phyloP scores from a whole-genome alignment of 1,140 invertebrate species.

The Pantala flavescens region DNA sequence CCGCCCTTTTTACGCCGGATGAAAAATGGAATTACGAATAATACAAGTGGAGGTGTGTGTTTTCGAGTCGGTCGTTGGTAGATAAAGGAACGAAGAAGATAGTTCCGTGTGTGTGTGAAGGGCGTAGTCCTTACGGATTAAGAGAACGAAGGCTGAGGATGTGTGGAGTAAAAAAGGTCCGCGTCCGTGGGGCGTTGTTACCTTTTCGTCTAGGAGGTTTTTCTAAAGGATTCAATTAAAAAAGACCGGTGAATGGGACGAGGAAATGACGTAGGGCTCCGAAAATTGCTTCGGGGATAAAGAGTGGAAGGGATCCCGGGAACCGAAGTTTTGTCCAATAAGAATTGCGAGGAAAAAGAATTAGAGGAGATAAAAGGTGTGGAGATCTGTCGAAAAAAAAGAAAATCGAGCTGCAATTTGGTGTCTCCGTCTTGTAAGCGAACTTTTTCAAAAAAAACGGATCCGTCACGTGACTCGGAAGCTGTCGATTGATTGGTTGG shows the following conservation, averaged over 20 bases:
- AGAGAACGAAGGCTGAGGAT: neutral
- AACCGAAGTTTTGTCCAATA: too few species aligned
- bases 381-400: neutral
- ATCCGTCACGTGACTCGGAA: neutral
- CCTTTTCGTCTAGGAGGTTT: neutral
- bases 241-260: neutral
- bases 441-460: neutral
- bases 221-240: constrained; percentile 4
- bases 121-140: neutral
- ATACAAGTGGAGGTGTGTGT: neutral
- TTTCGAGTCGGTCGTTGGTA: neutral
- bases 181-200: neutral
- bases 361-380: too few species aligned
- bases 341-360: too few species aligned
- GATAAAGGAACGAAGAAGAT: too few species aligned
- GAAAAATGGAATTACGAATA: neutral
- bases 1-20: neutral
- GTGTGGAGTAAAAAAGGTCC: neutral
- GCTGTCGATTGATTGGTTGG: neutral
- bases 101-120: neutral
- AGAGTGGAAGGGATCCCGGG: too few species aligned
- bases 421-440: neutral
- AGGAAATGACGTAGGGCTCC: neutral
- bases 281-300: neutral
- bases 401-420: neutral